phyloP scores from a whole-genome alignment of 2,888 invertebrate genomes.

The Parasteatoda lunata region DNA sequence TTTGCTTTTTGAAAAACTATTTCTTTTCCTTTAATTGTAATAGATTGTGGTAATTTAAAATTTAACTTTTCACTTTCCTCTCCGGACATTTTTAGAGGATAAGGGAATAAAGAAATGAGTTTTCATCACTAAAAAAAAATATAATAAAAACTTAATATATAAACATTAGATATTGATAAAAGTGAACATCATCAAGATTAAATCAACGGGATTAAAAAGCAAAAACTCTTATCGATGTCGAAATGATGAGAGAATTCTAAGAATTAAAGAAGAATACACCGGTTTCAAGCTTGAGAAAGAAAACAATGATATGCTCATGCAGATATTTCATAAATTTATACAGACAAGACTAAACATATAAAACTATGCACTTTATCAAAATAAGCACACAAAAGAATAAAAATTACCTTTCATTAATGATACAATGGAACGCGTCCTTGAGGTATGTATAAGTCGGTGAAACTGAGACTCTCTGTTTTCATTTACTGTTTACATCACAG shows the following conservation, averaged over 20 bases:
- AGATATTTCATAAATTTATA: background rate
- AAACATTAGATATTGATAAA: background rate
- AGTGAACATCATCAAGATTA: background rate
- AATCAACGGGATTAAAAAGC: background rate
- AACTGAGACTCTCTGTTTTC: no score
- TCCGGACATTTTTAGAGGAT: background rate
- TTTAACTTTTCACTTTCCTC: slow-evolving; percentile 13
- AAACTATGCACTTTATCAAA: background rate
- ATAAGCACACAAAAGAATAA: background rate
- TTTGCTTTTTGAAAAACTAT: slow-evolving; percentile 39
- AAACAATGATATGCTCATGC: background rate
- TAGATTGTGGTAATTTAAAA: slow-evolving; percentile 34
- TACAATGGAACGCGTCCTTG: background rate
- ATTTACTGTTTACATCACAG: no score
- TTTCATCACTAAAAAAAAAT: background rate
- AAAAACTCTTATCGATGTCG: background rate
- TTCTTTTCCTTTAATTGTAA: slow-evolving; percentile 49
- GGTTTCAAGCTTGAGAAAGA: background rate
- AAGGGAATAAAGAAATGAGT: background rate
- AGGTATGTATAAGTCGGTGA: background rate
- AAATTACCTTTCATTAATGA: background rate
- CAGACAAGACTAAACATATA: background rate
- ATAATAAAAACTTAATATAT: background rate
- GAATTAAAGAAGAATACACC: background rate
- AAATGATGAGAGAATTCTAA: background rate